These are phyloP conservation scores for Ia io DNA, from an alignment of 2,113 vertebrate species.

Conservation along the genomic window DNA sequence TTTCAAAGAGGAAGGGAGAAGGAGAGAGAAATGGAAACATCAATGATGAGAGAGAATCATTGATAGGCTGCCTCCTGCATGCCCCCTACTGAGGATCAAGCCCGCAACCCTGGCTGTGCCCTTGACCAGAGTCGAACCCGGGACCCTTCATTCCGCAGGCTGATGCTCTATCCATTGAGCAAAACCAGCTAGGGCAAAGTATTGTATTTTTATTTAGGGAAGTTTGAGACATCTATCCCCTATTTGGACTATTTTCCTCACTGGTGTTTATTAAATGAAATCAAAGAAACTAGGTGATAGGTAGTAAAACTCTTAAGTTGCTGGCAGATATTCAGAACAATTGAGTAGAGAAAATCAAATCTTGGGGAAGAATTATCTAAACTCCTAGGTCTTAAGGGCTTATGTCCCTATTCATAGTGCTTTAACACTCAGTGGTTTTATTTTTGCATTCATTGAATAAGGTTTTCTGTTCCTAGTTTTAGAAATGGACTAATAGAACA, in stretches of 20 bases:
- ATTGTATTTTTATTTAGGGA: background rate
- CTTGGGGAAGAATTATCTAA: background rate
- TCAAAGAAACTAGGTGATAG: background rate
- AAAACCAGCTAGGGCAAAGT: background rate
- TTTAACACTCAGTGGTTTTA: slow-evolving; percentile 8
- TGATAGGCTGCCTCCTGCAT: no score
- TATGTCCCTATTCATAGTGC: background rate
- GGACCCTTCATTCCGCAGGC: no score
- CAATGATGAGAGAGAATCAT: background rate
- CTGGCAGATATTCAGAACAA: background rate
- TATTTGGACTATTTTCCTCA: background rate
- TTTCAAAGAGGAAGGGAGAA: background rate
- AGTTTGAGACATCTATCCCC: background rate
- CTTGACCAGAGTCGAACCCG: no score
- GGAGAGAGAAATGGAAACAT: background rate
- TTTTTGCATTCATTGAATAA: slow-evolving; percentile 29
- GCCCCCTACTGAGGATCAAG: no score
- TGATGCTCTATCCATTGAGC: background rate
- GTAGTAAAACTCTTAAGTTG: background rate
- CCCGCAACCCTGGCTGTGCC: no score
- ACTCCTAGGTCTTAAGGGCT: background rate
- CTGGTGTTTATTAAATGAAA: slow-evolving; percentile 15
- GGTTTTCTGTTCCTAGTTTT: slow-evolving; percentile 21
- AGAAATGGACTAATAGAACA: background rate
- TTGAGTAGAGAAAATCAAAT: slow-evolving; percentile 11